Conservation (phyloP, 2,113 vertebrate species). For the Zosterops borbonicus region DNA sequence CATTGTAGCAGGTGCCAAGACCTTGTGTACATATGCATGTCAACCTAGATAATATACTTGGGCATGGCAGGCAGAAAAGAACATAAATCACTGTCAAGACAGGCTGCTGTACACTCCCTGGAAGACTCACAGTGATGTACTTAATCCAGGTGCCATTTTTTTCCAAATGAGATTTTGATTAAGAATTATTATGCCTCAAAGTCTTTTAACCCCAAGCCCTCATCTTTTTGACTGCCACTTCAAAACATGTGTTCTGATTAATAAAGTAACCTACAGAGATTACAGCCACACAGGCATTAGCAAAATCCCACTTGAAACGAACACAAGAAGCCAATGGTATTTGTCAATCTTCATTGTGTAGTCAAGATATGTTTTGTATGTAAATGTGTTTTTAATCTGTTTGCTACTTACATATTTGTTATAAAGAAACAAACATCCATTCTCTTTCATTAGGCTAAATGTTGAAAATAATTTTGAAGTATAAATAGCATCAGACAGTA, state of each 20-base stretch:
- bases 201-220: slow-evolving; percentile 33
- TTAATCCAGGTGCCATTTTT: slow-evolving; percentile 34
- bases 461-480: slow-evolving; percentile 12
- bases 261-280: slow-evolving; percentile 39
- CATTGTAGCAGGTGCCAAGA: slow-evolving; percentile 39
- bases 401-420: not conserved
- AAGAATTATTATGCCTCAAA: slow-evolving; percentile 68
- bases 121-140: slow-evolving; percentile 37
- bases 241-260: slow-evolving; percentile 44
- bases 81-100: slow-evolving; percentile 77
- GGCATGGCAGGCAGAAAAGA: slow-evolving; percentile 45
- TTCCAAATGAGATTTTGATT: slow-evolving; percentile 70
- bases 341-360: slow-evolving; percentile 7
- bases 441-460: slow-evolving; percentile 17
- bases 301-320: slow-evolving; percentile 42
- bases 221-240: slow-evolving; percentile 53
- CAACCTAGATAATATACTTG: slow-evolving; percentile 72
- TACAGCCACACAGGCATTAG: not conserved
- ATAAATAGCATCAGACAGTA: not conserved
- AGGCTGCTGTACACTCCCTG: slow-evolving; percentile 43
- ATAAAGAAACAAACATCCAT: not conserved
- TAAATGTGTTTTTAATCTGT: slow-evolving; percentile 6
- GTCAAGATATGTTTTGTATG: not conserved
- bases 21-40: slow-evolving; percentile 67
- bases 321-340: not conserved